Evolutionary conservation across 1,140 invertebrate species (phyloP), one percentile per base, ranked within the genome.

Genomic region (Tetraneura akinire): DNA sequence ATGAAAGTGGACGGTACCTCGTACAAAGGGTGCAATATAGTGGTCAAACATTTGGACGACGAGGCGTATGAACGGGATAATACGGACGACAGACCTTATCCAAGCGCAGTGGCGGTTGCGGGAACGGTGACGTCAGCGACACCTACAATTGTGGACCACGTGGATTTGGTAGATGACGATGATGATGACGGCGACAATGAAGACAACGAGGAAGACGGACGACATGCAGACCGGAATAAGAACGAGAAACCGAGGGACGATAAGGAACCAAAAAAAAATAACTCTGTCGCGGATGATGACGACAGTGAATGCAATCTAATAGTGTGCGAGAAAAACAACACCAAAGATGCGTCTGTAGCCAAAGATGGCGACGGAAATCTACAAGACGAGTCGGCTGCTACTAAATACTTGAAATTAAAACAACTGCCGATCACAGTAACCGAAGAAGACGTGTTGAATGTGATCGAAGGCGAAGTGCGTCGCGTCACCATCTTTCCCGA

Each of bases 371-470:
- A 13, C 14, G 21, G 3, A 9, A 14, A 23, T 11, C 32, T 37
- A 26, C 49, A 32, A 29, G 23, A 8, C 42, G 1, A 6, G 11
- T 3, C 6, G 6, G 14, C 14, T 37, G 0, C 55, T 0, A 78
- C 53, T n/a, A 78, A 47, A 10, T 78, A 47, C 26, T 9, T 78
- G 37, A 78, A 62, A 60, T 37, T 78, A 14, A 60, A 60, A n/a
- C 74, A 78, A 21, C n/a, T 78, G 0, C 74, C 74, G 10, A 18
- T 78, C 74, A 78, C 74, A 4, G 74, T 78, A 8, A 49, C 55
- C 32, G 74, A 78, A 26, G 74, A 78, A 11, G 55, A 78, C 37
- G 37, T 57, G 3, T 16, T 78, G 23, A 55, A 26, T 21, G 55
- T 37, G 16, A 26, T 78, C 5, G 74, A 78, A 5, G 37, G 9